Evolutionary conservation across 2,113 vertebrate species (phyloP).

Genomic region (Brachirus orientalis): DNA sequence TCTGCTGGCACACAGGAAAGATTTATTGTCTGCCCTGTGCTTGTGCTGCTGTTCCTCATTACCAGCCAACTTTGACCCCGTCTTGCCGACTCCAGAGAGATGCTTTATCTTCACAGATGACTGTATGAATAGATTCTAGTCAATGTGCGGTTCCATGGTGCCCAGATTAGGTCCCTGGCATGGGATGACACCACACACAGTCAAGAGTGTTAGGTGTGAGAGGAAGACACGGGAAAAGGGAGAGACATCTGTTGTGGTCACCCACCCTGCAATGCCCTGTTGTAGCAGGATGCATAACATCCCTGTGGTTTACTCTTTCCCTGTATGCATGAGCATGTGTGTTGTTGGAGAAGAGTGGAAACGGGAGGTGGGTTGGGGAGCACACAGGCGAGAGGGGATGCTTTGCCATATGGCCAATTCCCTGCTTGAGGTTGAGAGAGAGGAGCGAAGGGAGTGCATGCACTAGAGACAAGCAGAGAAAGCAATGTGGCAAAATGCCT

Average conservation of each 20-base stretch:
- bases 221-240: conserved; percentile 37
- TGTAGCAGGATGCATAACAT: conserved; percentile 35
- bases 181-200: conserved; percentile 41
- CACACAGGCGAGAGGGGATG: conserved; percentile 39
- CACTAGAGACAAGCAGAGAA: conserved; percentile 26
- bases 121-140: conserved; percentile 70
- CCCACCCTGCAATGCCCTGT: conserved; percentile 57
- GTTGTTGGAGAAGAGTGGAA: conserved; percentile 25
- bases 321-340: conserved; percentile 43
- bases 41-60: conserved; percentile 63
- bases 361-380: conserved; percentile 45
- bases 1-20: conserved; percentile 64
- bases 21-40: conserved; percentile 72
- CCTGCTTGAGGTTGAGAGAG: conserved; percentile 41
- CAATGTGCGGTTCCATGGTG: conserved; percentile 26
- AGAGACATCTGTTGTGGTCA: conserved; percentile 67
- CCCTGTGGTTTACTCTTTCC: conserved; percentile 48
- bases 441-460: conserved; percentile 32
- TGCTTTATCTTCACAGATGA: conserved; percentile 70
- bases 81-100: conserved; percentile 60
- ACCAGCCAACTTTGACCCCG: conserved; percentile 72
- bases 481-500: conserved; percentile 31
- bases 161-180: conserved; percentile 52
- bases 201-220: conserved; percentile 30
- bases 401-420: conserved; percentile 69